A percentile compares a stretch with the other conserved stretches of the same genome.
Evolutionary conservation across 2,888 invertebrate genomes (phyloP).

Genomic region (Trissolcus japonicus): DNA sequence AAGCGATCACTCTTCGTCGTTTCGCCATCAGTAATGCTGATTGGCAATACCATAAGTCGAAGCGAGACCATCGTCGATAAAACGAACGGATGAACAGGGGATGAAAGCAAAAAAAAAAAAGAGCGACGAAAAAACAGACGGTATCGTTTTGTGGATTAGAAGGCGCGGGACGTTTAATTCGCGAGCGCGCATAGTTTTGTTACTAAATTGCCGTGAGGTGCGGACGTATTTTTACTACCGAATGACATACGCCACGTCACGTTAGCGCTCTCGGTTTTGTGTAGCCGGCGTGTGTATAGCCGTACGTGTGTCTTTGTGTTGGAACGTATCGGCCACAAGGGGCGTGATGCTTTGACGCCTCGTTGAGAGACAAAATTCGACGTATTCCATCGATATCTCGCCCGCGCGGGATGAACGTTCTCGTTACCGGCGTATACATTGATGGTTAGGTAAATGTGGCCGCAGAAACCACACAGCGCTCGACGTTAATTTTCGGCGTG

Average conservation of each 20-base stretch:
- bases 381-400: constrained; percentile 48
- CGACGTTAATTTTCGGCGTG: constrained; percentile 38
- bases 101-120: constrained; percentile 9
- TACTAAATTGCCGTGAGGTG: constrained; percentile 67
- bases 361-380: constrained; percentile 42
- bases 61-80: constrained; percentile 14
- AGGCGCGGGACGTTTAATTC: constrained; percentile 65
- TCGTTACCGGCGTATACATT: constrained; percentile 40
- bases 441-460: constrained; percentile 46
- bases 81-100: constrained; percentile 10
- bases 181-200: constrained; percentile 62
- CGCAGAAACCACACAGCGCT: constrained; percentile 21
- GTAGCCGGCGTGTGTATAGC: background rate
- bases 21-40: constrained; percentile 32
- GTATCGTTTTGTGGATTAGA: constrained; percentile 63
- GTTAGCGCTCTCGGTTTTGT: constrained; percentile 9
- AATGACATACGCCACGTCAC: constrained; percentile 63
- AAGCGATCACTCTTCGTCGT: constrained; percentile 17
- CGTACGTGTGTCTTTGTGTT: constrained; percentile 24
- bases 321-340: constrained; percentile 23
- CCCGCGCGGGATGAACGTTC: constrained; percentile 39
- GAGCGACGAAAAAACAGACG: constrained; percentile 33
- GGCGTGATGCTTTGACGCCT: constrained; percentile 36
- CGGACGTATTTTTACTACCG: constrained; percentile 70
- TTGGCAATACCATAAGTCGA: constrained; percentile 37